Evolutionary conservation across 2,888 invertebrate species (phyloP), one percentile per base, ranked within the genome.

Genomic region (Sinohyriopsis cumingii): DNA sequence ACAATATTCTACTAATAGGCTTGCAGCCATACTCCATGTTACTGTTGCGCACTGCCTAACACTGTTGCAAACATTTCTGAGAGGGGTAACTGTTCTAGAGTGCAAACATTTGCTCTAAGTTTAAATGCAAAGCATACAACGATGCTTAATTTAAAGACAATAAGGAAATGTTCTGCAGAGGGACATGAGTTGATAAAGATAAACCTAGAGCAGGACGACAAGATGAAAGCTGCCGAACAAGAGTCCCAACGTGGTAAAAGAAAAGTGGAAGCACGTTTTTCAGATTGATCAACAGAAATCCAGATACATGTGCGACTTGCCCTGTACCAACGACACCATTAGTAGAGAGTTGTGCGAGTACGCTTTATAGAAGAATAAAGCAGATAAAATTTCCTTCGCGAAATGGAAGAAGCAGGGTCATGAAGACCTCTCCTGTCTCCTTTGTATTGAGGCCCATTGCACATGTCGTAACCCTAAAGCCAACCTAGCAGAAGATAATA

Each of bases 241-340:
- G 99, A 99, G 86, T 96, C 98, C 0, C 99, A 99, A 89, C 99
- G 99, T 92, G 99, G 99, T 0, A 99, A 99, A 91, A 93, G 99
- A 63, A 98, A 97, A 88, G 98, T 98, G 72, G 99, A 99, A 92
- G 95, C 97, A 0, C 91, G 98, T 99, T 82, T 99, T 99, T 89
- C 96, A 98, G 91, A 96, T 99, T 61, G 99, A 99, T 87, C 98
- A 99, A 90, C 99, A 99, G 89, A 96, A 97, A 87, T 97, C 97
- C 0, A 93, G 99, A 68, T 99, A 99, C 86, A 96, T 99, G 72
- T 99, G 95, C 87, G 99, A 99, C 88, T 91, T 99, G 63, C 99
- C 95, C 90, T 97, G 97, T 89, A 93, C 98, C 84, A 92, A 98
- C 68, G 98, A 98, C 91, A 98, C 98, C 0, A 99, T 99, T 69